Evolutionary conservation across 2,113 vertebrate genomes (phyloP).

Genomic region (Columbina picui): DNA sequence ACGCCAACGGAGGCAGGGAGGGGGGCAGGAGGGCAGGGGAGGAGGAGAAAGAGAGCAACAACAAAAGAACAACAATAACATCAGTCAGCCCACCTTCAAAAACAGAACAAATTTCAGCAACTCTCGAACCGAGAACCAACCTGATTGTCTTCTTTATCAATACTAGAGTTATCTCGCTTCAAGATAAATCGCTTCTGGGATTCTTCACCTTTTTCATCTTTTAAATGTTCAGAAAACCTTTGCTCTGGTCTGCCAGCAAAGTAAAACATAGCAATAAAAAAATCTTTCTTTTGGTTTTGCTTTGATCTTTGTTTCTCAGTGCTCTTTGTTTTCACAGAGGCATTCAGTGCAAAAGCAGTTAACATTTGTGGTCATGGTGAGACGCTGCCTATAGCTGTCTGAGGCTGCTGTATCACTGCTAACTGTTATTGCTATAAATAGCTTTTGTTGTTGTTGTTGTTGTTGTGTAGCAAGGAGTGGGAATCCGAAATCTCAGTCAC

Average conservation of each 20-base stretch:
- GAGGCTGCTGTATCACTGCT: neutral
- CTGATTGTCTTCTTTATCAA: slow-evolving; percentile 89
- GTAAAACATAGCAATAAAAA: slow-evolving; percentile 84
- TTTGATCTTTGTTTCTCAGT: slow-evolving; percentile 58
- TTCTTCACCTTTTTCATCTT: slow-evolving; percentile 88
- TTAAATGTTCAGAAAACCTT: slow-evolving; percentile 89
- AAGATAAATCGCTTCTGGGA: slow-evolving; percentile 90
- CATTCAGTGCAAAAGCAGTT: slow-evolving; percentile 64
- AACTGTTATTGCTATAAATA: slow-evolving; percentile 65
- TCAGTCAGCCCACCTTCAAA: slow-evolving; percentile 80
- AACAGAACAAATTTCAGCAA: slow-evolving; percentile 78
- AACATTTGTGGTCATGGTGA: slow-evolving; percentile 1
- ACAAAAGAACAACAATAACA: slow-evolving; percentile 75
- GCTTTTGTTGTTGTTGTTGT: slow-evolving; percentile 55
- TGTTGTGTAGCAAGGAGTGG: slow-evolving; percentile 31
- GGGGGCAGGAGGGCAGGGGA: neutral
- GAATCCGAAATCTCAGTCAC: slow-evolving; percentile 35
- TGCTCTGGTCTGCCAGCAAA: slow-evolving; percentile 88
- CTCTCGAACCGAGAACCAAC: slow-evolving; percentile 85
- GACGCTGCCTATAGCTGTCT: slow-evolving; percentile 21
- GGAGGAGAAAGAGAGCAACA: slow-evolving; percentile 44
- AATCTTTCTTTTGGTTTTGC: slow-evolving; percentile 54
- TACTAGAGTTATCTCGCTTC: slow-evolving; percentile 89
- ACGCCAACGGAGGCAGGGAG: slow-evolving; percentile 8
- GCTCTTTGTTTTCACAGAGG: slow-evolving; percentile 64